These are phyloP conservation scores for Caenorhabditis sp. DNA, from an alignment of 2,888 invertebrate genomes.

Conservation along the genomic window DNA sequence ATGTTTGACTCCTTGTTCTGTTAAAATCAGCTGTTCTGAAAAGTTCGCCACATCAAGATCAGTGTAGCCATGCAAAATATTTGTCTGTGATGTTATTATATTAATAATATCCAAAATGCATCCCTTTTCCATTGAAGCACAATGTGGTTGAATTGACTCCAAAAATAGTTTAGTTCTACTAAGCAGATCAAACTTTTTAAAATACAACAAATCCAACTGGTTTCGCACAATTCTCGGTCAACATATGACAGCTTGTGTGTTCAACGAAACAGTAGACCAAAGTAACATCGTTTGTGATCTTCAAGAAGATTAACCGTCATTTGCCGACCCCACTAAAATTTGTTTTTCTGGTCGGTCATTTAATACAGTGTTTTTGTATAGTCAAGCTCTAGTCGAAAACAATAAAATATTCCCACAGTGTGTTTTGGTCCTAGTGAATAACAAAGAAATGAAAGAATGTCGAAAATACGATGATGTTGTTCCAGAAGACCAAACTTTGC, in stretches of 20 bases:
- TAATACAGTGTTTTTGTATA: background rate
- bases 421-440: background rate
- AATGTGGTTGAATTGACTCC: too few relatives aligned
- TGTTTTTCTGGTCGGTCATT: background rate
- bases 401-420: background rate
- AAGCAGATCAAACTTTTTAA: background rate
- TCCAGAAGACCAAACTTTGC: background rate
- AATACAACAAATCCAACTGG: background rate
- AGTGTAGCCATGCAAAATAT: too few relatives aligned
- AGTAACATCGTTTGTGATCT: background rate
- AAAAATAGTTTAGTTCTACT: too few relatives aligned
- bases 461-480: background rate
- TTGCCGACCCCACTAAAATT: background rate
- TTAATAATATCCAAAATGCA: too few relatives aligned
- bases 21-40: too few relatives aligned
- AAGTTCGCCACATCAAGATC: too few relatives aligned
- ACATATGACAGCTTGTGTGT: background rate
- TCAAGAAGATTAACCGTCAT: background rate
- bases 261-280: background rate
- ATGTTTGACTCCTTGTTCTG: too few relatives aligned
- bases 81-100: too few relatives aligned
- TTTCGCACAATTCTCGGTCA: background rate
- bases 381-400: background rate
- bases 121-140: too few relatives aligned
- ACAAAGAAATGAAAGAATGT: background rate